These are phyloP conservation scores for Pandemis corylana DNA, from an alignment of 2,888 invertebrate species.

Conservation along the genomic window DNA sequence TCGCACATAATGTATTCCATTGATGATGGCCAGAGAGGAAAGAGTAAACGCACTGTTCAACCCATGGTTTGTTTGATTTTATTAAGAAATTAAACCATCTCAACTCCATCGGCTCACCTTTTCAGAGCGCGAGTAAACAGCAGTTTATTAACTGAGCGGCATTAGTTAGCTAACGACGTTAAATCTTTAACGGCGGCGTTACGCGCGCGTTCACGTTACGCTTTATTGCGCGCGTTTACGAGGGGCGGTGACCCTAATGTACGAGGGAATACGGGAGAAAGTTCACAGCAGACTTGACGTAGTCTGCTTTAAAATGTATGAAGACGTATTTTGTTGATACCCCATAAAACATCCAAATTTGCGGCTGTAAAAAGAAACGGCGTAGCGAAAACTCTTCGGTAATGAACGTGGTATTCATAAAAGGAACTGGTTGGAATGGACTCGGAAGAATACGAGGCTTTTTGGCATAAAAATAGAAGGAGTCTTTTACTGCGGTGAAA, in stretches of 20 bases:
- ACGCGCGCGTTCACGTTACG: constrained; percentile 28
- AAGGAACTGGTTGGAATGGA: neutral
- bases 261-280: constrained; percentile 6
- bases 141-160: constrained; percentile 28
- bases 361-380: neutral
- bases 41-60: too few relatives aligned
- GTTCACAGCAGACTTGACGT: neutral
- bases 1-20: too few relatives aligned
- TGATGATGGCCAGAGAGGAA: too few relatives aligned
- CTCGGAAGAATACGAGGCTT: neutral
- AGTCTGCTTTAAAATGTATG: constrained; percentile 2
- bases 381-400: neutral
- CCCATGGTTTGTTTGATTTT: too few relatives aligned
- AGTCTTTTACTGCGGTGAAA: too few relatives aligned
- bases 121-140: neutral
- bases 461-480: too few relatives aligned
- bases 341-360: neutral
- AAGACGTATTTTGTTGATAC: neutral
- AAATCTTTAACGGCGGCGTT: constrained; percentile 36
- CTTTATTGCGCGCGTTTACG: constrained; percentile 38
- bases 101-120: neutral
- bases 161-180: constrained; percentile 35
- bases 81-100: too few relatives aligned
- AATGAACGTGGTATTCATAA: neutral
- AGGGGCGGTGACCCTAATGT: constrained; percentile 37